A percentile compares a stretch with the other conserved stretches of the same genome.
Conservation (phyloP, 37 sponge, comb jelly and placozoan genomes). For the Hexactinellida sp. region DNA sequence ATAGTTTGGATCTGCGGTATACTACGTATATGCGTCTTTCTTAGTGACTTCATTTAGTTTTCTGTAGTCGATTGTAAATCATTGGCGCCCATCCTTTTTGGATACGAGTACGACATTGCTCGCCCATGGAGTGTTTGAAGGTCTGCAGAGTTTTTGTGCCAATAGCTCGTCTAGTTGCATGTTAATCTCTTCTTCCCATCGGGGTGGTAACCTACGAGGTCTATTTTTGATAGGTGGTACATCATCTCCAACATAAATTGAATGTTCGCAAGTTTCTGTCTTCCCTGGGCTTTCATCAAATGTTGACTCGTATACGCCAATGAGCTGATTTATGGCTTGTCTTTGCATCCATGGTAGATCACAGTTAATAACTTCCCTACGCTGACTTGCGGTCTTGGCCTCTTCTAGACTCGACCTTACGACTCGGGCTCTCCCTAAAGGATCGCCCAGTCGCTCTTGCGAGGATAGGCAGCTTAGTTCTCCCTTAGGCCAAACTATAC, state of each 20-base stretch:
- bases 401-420: background rate
- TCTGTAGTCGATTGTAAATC: too few species aligned
- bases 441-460: background rate
- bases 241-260: background rate
- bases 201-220: background rate
- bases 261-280: background rate
- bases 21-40: too few species aligned
- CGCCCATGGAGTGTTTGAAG: too few species aligned
- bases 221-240: background rate
- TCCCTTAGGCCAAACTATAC: too few species aligned
- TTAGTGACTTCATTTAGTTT: too few species aligned
- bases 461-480: background rate
- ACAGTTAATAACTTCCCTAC: background rate
- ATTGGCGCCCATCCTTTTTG: too few species aligned
- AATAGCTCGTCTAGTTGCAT: background rate
- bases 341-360: background rate
- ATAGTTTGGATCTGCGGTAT: too few species aligned
- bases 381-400: background rate
- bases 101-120: too few species aligned
- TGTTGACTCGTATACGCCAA: background rate
- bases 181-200: slow-evolving; percentile 4
- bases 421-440: background rate
- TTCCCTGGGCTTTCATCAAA: background rate
- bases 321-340: background rate
- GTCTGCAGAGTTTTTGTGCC: too few species aligned